phyloP scores from a whole-genome alignment of 2,113 vertebrate genomes.

The Camelus bactrianus region DNA sequence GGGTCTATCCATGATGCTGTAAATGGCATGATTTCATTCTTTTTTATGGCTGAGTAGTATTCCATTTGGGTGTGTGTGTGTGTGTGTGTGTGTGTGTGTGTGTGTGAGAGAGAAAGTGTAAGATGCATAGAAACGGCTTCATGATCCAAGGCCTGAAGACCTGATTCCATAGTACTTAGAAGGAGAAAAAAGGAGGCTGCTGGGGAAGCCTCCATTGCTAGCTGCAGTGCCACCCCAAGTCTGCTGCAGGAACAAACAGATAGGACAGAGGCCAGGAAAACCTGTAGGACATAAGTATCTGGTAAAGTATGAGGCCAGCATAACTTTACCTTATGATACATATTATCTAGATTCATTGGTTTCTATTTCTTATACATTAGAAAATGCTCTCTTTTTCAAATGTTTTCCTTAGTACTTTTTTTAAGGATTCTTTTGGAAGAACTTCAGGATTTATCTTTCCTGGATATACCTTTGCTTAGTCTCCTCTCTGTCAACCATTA shows the following conservation, averaged over 20 bases:
- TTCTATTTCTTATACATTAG: background rate
- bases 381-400: background rate
- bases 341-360: too few species aligned
- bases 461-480: background rate
- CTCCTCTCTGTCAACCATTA: background rate
- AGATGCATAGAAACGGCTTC: background rate
- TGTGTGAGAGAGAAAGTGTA: background rate
- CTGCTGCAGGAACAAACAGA: background rate
- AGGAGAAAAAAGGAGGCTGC: background rate
- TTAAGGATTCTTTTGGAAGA: background rate
- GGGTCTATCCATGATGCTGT: too few species aligned
- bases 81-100: too few species aligned
- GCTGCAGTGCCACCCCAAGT: fast-evolving
- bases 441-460: background rate
- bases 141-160: background rate
- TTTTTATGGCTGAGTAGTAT: too few species aligned
- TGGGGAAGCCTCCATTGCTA: too few species aligned
- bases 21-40: too few species aligned
- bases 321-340: background rate
- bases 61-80: too few species aligned
- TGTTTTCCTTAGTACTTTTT: background rate
- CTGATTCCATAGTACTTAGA: background rate
- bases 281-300: background rate
- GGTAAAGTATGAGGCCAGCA: background rate
- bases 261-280: background rate